phyloP scores from a whole-genome alignment of 2,888 invertebrate species.

The Charanyca ferruginea region DNA sequence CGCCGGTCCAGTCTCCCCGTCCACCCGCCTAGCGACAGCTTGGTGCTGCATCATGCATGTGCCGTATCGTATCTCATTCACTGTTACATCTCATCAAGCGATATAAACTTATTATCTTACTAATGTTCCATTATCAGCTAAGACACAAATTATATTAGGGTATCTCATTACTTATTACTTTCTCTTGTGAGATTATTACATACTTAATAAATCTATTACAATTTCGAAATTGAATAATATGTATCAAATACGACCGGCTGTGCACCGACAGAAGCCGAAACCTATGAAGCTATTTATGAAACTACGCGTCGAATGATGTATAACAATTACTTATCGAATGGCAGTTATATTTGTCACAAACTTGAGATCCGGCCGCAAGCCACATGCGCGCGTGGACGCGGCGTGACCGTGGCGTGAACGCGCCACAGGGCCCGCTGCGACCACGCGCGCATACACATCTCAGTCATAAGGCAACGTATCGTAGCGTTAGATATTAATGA shows the following conservation, averaged over 20 bases:
- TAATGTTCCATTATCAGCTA: constrained; percentile 89
- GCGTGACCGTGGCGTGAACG: constrained; percentile 22
- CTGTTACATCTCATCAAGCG: constrained; percentile 78
- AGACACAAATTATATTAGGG: constrained; percentile 90
- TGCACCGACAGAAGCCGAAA: constrained; percentile 87
- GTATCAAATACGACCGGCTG: constrained; percentile 89
- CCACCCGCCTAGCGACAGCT: constrained; percentile 57
- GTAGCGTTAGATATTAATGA: constrained; percentile 76
- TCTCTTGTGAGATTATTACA: constrained; percentile 88
- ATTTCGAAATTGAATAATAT: constrained; percentile 90
- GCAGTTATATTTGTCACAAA: constrained; percentile 88
- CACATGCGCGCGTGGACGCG: constrained; percentile 32
- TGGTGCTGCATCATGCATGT: constrained; percentile 64
- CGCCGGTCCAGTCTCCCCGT: constrained; percentile 54
- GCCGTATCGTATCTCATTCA: constrained; percentile 76
- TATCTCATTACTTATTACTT: constrained; percentile 87
- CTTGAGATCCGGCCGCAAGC: constrained; percentile 71
- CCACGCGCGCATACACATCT: constrained; percentile 69
- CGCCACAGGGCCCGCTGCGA: constrained; percentile 10
- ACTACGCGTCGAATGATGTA: constrained; percentile 85
- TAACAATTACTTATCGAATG: constrained; percentile 89
- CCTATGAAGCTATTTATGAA: constrained; percentile 85
- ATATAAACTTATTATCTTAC: constrained; percentile 88
- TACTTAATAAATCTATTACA: constrained; percentile 90
- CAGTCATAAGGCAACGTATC: constrained; percentile 86